These are phyloP conservation scores for Rhorus exstirpatorius DNA, from an alignment of 2,888 invertebrate species.

Conservation along the genomic window DNA sequence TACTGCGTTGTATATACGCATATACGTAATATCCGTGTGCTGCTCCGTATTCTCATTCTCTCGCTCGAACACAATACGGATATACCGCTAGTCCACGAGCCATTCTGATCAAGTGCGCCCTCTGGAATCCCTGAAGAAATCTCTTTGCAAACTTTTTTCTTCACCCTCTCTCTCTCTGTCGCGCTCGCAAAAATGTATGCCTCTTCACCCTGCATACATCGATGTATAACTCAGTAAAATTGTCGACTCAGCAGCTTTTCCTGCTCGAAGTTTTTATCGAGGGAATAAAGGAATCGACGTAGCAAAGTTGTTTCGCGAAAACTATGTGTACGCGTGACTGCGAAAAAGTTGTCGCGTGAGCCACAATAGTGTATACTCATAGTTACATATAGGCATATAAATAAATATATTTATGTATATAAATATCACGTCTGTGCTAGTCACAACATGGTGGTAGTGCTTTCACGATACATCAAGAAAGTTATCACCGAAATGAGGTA, in stretches of 20 bases:
- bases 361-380: background rate
- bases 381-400: background rate
- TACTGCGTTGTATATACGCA: constrained; percentile 4
- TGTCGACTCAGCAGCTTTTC: constrained; percentile 37
- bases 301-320: constrained; percentile 31
- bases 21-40: constrained; percentile 11
- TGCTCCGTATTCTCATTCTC: constrained; percentile 12
- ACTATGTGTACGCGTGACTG: constrained; percentile 5
- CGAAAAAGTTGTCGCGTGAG: constrained; percentile 51
- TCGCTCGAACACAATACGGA: constrained; percentile 20
- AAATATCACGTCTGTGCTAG: background rate
- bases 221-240: constrained; percentile 26
- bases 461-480: constrained; percentile 81
- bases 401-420: background rate
- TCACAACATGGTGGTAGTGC: constrained; percentile 28
- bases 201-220: constrained; percentile 10
- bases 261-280: constrained; percentile 22
- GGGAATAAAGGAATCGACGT: constrained; percentile 8
- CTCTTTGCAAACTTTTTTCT: constrained; percentile 41
- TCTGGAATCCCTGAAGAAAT: constrained; percentile 59
- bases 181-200: constrained; percentile 6
- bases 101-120: constrained; percentile 49
- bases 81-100: constrained; percentile 23
- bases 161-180: constrained; percentile 17
- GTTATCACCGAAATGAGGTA: constrained; percentile 83